Conservation (phyloP, 2,888 invertebrate genomes). For the Torymus texanus region DNA sequence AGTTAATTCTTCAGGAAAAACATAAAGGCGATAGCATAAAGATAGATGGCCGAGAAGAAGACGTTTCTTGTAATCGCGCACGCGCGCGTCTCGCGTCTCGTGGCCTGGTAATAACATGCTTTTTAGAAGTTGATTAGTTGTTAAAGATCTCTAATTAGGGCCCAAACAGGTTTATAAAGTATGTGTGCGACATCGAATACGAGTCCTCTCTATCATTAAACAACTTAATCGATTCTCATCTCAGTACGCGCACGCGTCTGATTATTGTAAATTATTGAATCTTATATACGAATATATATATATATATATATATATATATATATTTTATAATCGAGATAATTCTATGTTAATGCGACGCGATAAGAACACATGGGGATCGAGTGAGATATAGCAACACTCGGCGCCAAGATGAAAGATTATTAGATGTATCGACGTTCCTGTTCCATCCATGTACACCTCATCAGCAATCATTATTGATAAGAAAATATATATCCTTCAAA, state of each 20-base stretch:
- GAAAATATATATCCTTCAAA: too few relatives aligned
- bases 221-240: constrained; percentile 16
- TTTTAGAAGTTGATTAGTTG: constrained; percentile 21
- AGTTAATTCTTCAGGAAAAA: background rate
- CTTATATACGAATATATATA: too few relatives aligned
- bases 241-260: background rate
- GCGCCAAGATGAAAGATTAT: too few relatives aligned
- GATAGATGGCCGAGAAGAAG: background rate
- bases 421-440: too few relatives aligned
- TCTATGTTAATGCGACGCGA: too few relatives aligned
- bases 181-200: background rate
- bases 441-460: too few relatives aligned
- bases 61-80: background rate
- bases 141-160: constrained; percentile 9
- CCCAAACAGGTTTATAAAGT: background rate
- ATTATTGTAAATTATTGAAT: too few relatives aligned
- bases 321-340: background rate
- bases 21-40: constrained; percentile 5
- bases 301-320: background rate
- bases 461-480: too few relatives aligned
- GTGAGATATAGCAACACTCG: too few relatives aligned
- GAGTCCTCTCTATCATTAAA: background rate
- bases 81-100: background rate
- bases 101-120: background rate
- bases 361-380: too few relatives aligned